Evolutionary conservation across 2,888 invertebrate species (phyloP), one percentile per base, ranked within the genome.

Genomic region (Tetragnatha montana): DNA sequence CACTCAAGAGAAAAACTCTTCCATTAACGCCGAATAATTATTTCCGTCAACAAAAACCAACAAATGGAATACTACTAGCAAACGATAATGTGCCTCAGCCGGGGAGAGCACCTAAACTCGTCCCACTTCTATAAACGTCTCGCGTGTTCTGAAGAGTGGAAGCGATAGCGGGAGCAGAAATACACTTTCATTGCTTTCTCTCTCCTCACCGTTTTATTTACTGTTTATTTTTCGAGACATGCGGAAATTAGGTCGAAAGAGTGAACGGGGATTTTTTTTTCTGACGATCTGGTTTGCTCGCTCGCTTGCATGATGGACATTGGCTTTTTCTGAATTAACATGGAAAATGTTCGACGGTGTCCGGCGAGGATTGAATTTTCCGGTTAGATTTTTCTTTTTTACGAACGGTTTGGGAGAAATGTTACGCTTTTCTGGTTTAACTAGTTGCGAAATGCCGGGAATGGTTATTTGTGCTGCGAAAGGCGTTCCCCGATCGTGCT

Each of bases 121-220:
- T 50, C 81, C 87, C 87, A 87, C 76, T 87, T 87, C 87, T n/a
- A 22, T 50, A 17, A 35, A 50, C 60, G 71, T 51, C 60, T 79
- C 74, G 49, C 21, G 68, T 35, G 84, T 79, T 86, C 85, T 81
- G 81, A 69, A 68, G 87, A 76, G 47, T 50, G 81, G 51, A 71
- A 60, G n/a, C 76, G 87, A 86, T 79, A 86, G 87, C 70, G 81
- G 76, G 87, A 87, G 87, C 75, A 70, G 35, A 69, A 81, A 81
- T 78, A 70, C 76, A 49, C 83, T 50, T 78, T 49, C 70, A 78
- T 78, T 69, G 35, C 50, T 49, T 22, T 78, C 10, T 47, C 47
- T 84, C 22, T 19, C 70, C 60, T 17, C n/a, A 49, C 51, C 49
- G 78, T 78, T 78, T 78, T 75, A 22, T 83, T 81, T 85, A 19